Percentiles rank a stretch among this genome's conserved stretches.
phyloP scores from a whole-genome alignment of 2,888 invertebrate genomes.

The Athalia cordata region DNA sequence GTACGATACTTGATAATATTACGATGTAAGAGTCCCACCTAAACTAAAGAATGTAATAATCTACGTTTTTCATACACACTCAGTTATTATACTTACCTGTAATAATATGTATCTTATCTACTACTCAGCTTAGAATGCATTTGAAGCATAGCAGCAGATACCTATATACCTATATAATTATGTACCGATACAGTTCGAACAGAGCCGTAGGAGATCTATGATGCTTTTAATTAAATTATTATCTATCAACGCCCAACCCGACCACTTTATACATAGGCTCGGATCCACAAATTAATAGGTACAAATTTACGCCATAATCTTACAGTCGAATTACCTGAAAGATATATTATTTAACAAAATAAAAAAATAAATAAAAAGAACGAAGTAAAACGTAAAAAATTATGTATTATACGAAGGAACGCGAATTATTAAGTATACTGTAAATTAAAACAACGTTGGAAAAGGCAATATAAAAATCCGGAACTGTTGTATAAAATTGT shows the following conservation, averaged over 20 bases:
- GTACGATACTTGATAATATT: constrained; percentile 53
- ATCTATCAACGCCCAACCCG: not conserved
- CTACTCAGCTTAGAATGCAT: constrained; percentile 45
- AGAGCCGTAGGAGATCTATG: constrained; percentile 3
- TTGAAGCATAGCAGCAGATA: constrained; percentile 38
- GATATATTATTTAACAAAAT: too few species aligned
- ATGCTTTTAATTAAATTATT: constrained; percentile 5
- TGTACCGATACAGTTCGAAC: constrained; percentile 13
- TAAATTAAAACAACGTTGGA: not conserved
- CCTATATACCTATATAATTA: not conserved
- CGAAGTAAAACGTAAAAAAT: not conserved
- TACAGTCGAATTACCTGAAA: too few species aligned
- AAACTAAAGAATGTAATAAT: constrained; percentile 68
- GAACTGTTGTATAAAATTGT: constrained; percentile 17
- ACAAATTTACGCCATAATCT: not conserved
- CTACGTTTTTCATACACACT: constrained; percentile 70
- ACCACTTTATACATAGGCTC: not conserved
- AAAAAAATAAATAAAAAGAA: not conserved
- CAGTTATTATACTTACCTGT: constrained; percentile 66
- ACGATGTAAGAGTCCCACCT: constrained; percentile 67
- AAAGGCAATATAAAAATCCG: constrained; percentile 4
- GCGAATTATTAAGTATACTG: not conserved
- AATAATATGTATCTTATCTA: constrained; percentile 18
- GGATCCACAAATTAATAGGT: not conserved
- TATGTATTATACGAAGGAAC: not conserved